Evolutionary conservation across 2,888 invertebrate genomes (phyloP).

Genomic region (Fragum fragum): DNA sequence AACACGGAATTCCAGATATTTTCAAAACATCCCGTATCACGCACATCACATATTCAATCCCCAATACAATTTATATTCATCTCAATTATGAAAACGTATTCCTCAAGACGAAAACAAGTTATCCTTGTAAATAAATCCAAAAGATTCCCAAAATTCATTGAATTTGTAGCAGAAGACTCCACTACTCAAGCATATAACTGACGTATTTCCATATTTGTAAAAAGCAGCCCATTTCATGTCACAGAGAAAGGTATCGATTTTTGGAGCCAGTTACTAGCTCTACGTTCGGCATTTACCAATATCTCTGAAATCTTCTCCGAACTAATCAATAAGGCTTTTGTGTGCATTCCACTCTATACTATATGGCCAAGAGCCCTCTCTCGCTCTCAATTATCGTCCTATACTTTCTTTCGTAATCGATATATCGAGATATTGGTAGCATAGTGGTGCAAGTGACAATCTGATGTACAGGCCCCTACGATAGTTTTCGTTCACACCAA

Average conservation of each 20-base stretch:
- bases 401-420: slow-evolving; percentile 17
- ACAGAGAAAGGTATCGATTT: slow-evolving; percentile 36
- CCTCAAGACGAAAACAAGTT: background rate
- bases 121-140: background rate
- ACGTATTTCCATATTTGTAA: slow-evolving; percentile 29
- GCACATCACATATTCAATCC: background rate
- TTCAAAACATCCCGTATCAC: slow-evolving; percentile 12
- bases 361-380: background rate
- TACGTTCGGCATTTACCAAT: slow-evolving; percentile 34
- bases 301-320: slow-evolving; percentile 50
- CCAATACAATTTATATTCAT: background rate
- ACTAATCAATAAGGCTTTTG: slow-evolving; percentile 55
- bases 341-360: slow-evolving; percentile 30
- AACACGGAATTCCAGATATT: background rate
- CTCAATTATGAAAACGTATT: background rate
- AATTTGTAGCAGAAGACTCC: background rate
- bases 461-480: background rate
- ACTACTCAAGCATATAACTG: background rate
- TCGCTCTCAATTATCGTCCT: slow-evolving; percentile 9
- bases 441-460: background rate
- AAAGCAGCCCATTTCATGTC: slow-evolving; percentile 35
- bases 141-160: background rate
- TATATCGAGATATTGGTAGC: background rate
- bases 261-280: slow-evolving; percentile 28
- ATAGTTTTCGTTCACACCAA: background rate